phyloP scores from a whole-genome alignment of 2,797 vertebrate genomes.

The Spea hammondii region DNA sequence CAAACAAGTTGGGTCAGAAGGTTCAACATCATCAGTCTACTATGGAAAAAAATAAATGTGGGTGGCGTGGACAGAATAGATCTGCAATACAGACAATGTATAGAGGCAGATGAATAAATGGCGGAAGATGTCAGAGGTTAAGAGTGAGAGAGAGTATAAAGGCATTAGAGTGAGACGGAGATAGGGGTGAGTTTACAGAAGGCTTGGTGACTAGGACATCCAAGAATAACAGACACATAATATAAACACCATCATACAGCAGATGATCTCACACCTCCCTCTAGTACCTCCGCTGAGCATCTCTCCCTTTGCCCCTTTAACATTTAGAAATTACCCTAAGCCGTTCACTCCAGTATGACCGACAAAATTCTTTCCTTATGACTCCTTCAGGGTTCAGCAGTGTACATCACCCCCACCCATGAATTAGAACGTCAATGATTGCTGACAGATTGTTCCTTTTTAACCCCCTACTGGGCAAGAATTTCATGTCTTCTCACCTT shows the following conservation, averaged over 20 bases:
- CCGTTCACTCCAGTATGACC: slow-evolving; percentile 5
- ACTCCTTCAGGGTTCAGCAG: slow-evolving; percentile 3
- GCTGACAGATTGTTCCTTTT: not conserved
- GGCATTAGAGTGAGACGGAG: slow-evolving; percentile 8
- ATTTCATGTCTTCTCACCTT: not conserved
- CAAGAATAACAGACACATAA: slow-evolving; percentile 39
- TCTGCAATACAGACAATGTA: too few species aligned
- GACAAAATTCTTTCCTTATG: slow-evolving; percentile 41
- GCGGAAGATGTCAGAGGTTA: not conserved
- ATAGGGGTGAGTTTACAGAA: slow-evolving; percentile 14
- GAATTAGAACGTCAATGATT: not conserved
- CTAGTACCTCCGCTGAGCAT: slow-evolving; percentile 29
- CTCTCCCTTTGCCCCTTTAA: slow-evolving; percentile 21
- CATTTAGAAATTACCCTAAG: slow-evolving; percentile 24
- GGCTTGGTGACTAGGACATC: slow-evolving; percentile 3
- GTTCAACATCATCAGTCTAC: not conserved
- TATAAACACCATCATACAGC: slow-evolving; percentile 14
- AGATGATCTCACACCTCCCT: slow-evolving; percentile 32
- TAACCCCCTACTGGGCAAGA: not conserved
- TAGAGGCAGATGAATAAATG: not conserved
- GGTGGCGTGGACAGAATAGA: too few species aligned
- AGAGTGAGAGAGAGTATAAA: not conserved
- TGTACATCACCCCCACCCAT: slow-evolving; percentile 14
- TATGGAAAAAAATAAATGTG: too few species aligned
- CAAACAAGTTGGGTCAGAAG: not conserved